A percentile compares a stretch with the other conserved stretches of the same genome.
These are phyloP conservation scores for Pterois miles DNA, from an alignment of 2,797 vertebrate genomes.

Conservation along the genomic window DNA sequence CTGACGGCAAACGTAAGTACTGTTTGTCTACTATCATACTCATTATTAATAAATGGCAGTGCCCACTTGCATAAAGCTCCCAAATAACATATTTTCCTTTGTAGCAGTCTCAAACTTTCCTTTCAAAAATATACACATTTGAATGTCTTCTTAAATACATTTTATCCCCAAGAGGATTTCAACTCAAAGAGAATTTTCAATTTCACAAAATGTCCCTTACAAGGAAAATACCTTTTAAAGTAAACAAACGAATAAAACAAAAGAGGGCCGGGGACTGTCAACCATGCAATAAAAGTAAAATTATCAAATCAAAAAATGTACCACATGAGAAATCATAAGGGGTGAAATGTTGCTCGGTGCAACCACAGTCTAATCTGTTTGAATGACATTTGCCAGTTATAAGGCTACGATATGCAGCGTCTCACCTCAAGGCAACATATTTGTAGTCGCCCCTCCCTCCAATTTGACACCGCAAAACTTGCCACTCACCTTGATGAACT, in stretches of 20 bases:
- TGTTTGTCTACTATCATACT: neutral
- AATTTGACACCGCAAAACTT: conserved; percentile 26
- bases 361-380: neutral
- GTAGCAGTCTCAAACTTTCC: fast-evolving
- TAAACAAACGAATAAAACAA: neutral
- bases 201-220: neutral
- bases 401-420: conserved; percentile 4
- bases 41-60: neutral
- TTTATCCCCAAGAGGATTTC: neutral
- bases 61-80: neutral
- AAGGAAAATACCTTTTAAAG: neutral
- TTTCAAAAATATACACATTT: neutral
- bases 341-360: neutral
- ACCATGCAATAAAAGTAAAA: neutral
- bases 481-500: conserved; percentile 44
- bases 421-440: conserved; percentile 22
- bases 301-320: neutral
- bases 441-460: conserved; percentile 8
- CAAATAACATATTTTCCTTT: neutral
- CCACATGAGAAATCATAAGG: neutral
- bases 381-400: conserved; percentile 7
- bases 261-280: neutral
- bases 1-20: conserved; percentile 92
- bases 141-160: neutral
- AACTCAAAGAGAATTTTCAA: neutral